Evolutionary conservation across 1,140 invertebrate species (phyloP).

Genomic region (Brachionus paranguensis): DNA sequence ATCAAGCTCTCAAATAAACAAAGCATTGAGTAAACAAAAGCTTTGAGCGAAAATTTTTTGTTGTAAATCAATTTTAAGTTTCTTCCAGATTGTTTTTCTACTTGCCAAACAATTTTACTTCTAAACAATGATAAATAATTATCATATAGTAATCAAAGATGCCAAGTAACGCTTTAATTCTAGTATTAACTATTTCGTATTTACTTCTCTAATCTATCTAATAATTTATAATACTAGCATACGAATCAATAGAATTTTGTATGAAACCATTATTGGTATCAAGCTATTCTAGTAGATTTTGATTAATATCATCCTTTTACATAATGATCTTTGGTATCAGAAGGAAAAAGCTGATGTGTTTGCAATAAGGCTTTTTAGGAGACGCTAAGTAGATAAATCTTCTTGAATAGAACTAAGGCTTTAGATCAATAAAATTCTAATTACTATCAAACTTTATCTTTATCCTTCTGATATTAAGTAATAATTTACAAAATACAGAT

Average conservation of each 20-base stretch:
- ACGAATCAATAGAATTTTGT: neutral
- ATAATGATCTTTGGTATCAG: slow-evolving; percentile 1
- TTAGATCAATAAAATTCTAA: slow-evolving; percentile 7
- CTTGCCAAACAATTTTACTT: neutral
- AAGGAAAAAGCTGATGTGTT: neutral
- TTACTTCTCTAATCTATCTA: neutral
- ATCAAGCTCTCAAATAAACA: neutral
- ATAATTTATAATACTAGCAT: neutral
- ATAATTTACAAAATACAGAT: neutral
- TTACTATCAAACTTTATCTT: slow-evolving; percentile 24
- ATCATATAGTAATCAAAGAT: slow-evolving; percentile 4
- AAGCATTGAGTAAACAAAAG: neutral
- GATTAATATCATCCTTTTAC: neutral
- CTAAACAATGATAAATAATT: slow-evolving; percentile 20
- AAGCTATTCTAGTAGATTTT: neutral
- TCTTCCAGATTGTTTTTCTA: slow-evolving; percentile 1
- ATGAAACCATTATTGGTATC: neutral
- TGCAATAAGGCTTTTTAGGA: neutral
- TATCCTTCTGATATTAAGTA: neutral
- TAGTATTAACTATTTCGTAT: neutral
- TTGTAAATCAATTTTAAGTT: neutral
- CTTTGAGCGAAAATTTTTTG: neutral
- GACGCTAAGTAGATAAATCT: neutral
- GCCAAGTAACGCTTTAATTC: neutral
- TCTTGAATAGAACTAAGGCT: neutral